These are phyloP conservation scores for Ifrita kowaldi DNA, from an alignment of 2,113 vertebrate genomes.

Conservation along the genomic window DNA sequence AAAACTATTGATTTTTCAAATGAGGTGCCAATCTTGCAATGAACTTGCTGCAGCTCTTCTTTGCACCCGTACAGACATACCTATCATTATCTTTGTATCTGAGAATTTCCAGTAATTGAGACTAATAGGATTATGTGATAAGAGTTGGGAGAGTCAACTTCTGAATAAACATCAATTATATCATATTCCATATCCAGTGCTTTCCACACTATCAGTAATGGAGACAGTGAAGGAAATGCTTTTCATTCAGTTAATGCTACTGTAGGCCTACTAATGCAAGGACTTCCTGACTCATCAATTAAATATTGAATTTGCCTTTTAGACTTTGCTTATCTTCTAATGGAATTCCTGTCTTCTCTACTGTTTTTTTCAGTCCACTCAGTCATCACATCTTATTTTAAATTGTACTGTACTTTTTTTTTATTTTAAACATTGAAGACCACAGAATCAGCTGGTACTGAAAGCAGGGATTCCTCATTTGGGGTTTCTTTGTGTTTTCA, in stretches of 20 bases:
- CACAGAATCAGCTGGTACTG: not conserved
- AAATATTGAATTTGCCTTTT: not conserved
- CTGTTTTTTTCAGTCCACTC: not conserved
- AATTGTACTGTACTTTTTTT: not conserved
- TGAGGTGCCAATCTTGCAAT: not conserved
- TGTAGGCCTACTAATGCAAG: not conserved
- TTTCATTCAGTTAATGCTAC: not conserved
- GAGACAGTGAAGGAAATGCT: not conserved
- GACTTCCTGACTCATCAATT: not conserved
- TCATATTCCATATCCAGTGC: not conserved
- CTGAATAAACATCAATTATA: not conserved
- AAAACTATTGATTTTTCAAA: not conserved
- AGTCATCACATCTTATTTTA: not conserved
- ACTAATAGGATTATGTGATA: not conserved
- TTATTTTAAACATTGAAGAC: not conserved
- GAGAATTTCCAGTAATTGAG: not conserved
- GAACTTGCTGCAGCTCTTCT: not conserved
- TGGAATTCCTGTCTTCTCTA: not conserved
- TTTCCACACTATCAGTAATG: not conserved
- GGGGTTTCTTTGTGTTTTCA: not conserved
- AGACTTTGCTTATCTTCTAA: not conserved
- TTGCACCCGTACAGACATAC: not conserved
- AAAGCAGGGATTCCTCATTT: not conserved
- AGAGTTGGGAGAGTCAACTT: not conserved
- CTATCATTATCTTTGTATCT: not conserved